phyloP scores from a whole-genome alignment of 1,140 invertebrate species.

The Hyphantria cunea region DNA sequence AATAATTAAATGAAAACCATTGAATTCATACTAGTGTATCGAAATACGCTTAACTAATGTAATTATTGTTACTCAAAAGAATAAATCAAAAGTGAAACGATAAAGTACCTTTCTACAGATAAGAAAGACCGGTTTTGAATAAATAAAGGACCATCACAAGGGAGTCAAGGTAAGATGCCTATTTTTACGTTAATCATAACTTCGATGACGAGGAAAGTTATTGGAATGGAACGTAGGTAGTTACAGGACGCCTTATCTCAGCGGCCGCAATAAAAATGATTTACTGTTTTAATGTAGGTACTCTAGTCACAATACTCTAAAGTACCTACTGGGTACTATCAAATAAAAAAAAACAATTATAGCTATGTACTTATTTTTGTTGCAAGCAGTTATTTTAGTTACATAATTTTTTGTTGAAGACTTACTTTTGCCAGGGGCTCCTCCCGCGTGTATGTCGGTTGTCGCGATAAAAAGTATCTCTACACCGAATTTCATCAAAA shows the following conservation, averaged over 20 bases:
- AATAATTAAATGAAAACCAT: not conserved
- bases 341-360: too few species aligned
- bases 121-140: conserved; percentile 17
- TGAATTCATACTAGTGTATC: conserved; percentile 6
- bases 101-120: conserved; percentile 22
- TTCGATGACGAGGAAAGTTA: not conserved
- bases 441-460: too few species aligned
- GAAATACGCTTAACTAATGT: conserved; percentile 9
- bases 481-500: too few species aligned
- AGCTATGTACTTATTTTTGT: too few species aligned
- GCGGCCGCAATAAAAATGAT: not conserved
- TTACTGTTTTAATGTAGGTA: too few species aligned
- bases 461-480: too few species aligned
- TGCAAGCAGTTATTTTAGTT: too few species aligned
- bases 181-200: not conserved
- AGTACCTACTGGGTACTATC: too few species aligned
- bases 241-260: not conserved
- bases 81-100: conserved; percentile 20
- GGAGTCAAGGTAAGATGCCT: conserved; percentile 18
- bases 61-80: conserved; percentile 4
- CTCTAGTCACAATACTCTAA: too few species aligned
- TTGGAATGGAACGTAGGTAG: not conserved
- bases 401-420: too few species aligned
- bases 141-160: conserved; percentile 7
- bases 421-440: too few species aligned